Conservation (phyloP, 2,888 invertebrate species). For the Diarsia brunnea region DNA sequence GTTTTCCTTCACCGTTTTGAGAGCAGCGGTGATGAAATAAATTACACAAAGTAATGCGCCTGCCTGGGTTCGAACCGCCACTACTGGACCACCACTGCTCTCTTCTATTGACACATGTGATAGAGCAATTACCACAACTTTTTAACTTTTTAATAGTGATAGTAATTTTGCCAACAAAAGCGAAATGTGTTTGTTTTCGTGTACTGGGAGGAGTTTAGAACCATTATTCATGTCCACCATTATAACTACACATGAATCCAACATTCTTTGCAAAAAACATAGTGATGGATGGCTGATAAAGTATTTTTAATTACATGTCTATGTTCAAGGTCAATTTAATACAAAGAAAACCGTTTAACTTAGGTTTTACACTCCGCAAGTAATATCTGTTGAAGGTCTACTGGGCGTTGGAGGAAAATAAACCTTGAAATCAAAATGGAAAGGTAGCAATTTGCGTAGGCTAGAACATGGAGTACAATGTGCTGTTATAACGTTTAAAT, state of each 20-base stretch:
- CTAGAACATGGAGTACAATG: background rate
- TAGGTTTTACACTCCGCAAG: background rate
- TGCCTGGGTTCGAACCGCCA: no score
- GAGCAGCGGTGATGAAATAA: no score
- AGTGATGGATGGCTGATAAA: constrained; percentile 38
- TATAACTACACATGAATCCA: constrained; percentile 16
- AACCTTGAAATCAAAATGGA: background rate
- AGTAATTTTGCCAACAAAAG: constrained; percentile 14
- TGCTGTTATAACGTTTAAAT: constrained; percentile 3
- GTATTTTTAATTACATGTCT: constrained; percentile 32
- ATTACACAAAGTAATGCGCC: no score
- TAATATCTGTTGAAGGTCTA: constrained; percentile 26
- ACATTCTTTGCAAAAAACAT: constrained; percentile 15
- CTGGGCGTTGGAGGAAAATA: background rate
- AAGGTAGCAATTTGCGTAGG: constrained; percentile 9
- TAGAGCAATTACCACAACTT: background rate
- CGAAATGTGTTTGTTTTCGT: constrained; percentile 24
- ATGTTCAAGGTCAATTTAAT: constrained; percentile 11
- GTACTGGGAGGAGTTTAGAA: constrained; percentile 22
- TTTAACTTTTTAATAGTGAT: constrained; percentile 14
- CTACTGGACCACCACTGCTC: no score
- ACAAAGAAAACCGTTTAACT: constrained; percentile 20
- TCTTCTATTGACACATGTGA: no score
- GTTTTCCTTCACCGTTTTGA: no score
- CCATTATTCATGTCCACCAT: constrained; percentile 45